A percentile compares a stretch with the other conserved stretches of the same genome.
Conservation (phyloP, 1,140 invertebrate species). For the Trypoxylus dichotomus region DNA sequence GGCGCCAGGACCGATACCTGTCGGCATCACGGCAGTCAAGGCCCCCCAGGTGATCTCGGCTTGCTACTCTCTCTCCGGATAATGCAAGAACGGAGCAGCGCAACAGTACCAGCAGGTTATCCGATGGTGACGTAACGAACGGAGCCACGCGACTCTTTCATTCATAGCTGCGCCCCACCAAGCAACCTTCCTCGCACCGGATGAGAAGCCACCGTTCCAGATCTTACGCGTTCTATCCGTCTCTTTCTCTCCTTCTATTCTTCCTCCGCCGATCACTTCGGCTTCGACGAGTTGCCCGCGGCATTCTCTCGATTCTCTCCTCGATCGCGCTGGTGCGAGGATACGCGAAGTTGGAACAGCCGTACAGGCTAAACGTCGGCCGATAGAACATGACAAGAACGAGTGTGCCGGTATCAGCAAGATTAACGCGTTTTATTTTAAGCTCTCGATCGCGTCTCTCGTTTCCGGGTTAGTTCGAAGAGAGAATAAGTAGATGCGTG, state of each 20-base stretch:
- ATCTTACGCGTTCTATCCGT: neutral
- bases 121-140: constrained; percentile 1
- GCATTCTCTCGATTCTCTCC: neutral
- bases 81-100: neutral
- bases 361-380: neutral
- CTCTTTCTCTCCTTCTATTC: neutral
- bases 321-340: neutral
- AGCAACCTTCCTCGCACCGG: neutral
- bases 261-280: no score
- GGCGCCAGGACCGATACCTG: constrained; percentile 14
- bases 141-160: constrained; percentile 18
- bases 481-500: neutral
- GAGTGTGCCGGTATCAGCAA: neutral
- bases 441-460: neutral
- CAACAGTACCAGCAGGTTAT: constrained; percentile 16
- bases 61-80: neutral
- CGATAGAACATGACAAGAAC: neutral
- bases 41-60: neutral
- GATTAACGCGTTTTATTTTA: neutral
- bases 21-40: neutral
- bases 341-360: neutral
- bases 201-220: constrained; percentile 11
- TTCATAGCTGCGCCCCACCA: constrained; percentile 2
- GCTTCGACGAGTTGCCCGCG: constrained; percentile 2
- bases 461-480: constrained; percentile 10